Evolutionary conservation across 2,888 invertebrate species (phyloP).

Genomic region (Pasiphila rectangulata): DNA sequence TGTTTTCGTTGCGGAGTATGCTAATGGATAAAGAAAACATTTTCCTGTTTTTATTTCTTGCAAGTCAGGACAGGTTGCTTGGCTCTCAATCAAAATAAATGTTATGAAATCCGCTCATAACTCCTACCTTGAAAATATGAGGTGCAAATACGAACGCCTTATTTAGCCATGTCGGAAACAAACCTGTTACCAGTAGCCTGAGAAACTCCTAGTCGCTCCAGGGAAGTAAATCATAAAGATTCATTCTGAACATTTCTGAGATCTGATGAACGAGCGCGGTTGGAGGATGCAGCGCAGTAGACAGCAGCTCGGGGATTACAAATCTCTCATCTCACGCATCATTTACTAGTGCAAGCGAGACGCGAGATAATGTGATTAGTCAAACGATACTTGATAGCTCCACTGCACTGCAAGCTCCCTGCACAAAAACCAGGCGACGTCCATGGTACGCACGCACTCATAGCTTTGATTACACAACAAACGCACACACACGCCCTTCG

Average conservation of each 20-base stretch:
- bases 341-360: constrained; percentile 49
- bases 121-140: constrained; percentile 53
- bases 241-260: constrained; percentile 62
- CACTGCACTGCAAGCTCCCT: constrained; percentile 51
- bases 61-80: constrained; percentile 29
- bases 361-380: constrained; percentile 53
- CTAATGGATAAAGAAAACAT: constrained; percentile 23
- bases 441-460: constrained; percentile 50
- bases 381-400: constrained; percentile 57
- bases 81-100: constrained; percentile 54
- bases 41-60: constrained; percentile 23
- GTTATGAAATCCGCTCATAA: constrained; percentile 43
- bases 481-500: constrained; percentile 51
- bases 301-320: constrained; percentile 44
- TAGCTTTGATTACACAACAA: constrained; percentile 60
- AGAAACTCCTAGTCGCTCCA: constrained; percentile 63
- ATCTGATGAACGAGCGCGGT: constrained; percentile 59
- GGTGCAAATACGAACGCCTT: constrained; percentile 70
- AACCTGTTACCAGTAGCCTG: constrained; percentile 70
- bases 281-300: constrained; percentile 37
- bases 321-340: constrained; percentile 47
- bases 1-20: constrained; percentile 4
- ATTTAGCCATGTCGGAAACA: constrained; percentile 69
- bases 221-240: constrained; percentile 70
- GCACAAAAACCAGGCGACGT: constrained; percentile 66